Conservation (phyloP, 1,140 invertebrate species). For the Eueides isabella region DNA sequence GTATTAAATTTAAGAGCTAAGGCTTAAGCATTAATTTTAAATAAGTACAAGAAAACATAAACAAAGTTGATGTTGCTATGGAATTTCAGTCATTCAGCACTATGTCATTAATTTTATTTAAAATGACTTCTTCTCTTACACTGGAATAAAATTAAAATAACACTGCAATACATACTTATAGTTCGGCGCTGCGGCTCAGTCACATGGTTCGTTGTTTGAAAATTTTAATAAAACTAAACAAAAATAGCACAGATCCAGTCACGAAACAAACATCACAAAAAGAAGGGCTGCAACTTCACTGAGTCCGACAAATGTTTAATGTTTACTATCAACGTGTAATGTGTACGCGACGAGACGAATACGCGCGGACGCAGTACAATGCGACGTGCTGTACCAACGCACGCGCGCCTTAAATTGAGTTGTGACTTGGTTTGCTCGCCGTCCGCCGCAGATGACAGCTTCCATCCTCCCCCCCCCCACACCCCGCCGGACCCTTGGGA, state of each 20-base stretch:
- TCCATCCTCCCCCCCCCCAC: neutral
- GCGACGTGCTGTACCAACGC: neutral
- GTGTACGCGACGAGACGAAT: neutral
- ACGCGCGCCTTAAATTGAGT: conserved; percentile 10
- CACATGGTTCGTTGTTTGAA: conserved; percentile 74
- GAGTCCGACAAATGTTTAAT: neutral
- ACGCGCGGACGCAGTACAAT: neutral
- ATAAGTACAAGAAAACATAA: no score
- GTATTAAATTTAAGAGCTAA: no score
- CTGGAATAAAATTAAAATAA: conserved; percentile 64
- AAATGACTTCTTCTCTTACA: neutral
- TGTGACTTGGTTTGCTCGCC: neutral
- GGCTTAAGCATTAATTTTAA: no score
- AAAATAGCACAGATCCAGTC: conserved; percentile 63
- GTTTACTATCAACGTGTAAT: neutral
- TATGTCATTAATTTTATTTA: neutral
- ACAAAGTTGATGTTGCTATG: no score
- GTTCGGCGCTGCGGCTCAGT: conserved; percentile 61
- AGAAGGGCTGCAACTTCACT: neutral
- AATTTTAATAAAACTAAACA: conserved; percentile 68
- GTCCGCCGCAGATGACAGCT: conserved; percentile 4
- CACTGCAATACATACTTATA: conserved; percentile 72
- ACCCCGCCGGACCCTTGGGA: neutral
- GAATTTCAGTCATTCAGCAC: neutral
- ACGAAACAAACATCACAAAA: conserved; percentile 59